Base-by-base conservation (phyloP, 2,797 vertebrate genomes). In the Distichodus sexfasciatus region DNA sequence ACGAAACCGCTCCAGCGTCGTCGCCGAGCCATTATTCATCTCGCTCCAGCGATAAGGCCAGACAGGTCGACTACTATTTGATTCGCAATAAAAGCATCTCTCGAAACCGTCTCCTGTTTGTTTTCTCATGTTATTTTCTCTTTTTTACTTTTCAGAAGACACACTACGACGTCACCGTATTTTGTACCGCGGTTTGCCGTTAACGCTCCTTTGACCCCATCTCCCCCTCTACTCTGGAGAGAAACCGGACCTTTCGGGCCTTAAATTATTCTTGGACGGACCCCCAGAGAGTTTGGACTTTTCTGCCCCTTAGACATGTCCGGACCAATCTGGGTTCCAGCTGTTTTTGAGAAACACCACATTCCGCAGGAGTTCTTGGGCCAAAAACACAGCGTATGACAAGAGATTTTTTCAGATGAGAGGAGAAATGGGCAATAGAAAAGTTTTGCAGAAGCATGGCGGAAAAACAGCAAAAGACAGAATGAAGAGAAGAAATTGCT, bases 211-310 rank as follows among this genome's bases (percentile, higher is more conserved):
- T 40, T 78, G 79, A 85, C 81, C 85, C 46, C 41, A 54, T 83
- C 76, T 77, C 61, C 78, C 83, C 81, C 85, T 75, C 63, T 77
- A 53, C 59, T 75, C 59, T 75, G 64, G 59, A 76, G 76, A 84
- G 84, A 88, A 88, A 88, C 80, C 78, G 75, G 77, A 85, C 78
- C 86, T 74, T 82, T 70, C n/a, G n/a, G n/a, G 77, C 60, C 61
- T 69, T 66, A 81, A 84, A 86, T 87, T 87, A 87, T 89, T 88
- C 83, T 83, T 81, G 78, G 84, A 84, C 74, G 83, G 76, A 82
- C 81, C 82, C 85, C 85, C 10, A 58, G 79, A 85, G 83, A 83
- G 82, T 58, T 66, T 82, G 78, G 84, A n/a, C n/a, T 82, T 78
- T 85, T 82, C 77, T 81, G 83, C 70, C 83, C 84, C 81, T 70